These are phyloP conservation scores for Aradus depressus DNA, from an alignment of 2,888 invertebrate species.

Conservation along the genomic window DNA sequence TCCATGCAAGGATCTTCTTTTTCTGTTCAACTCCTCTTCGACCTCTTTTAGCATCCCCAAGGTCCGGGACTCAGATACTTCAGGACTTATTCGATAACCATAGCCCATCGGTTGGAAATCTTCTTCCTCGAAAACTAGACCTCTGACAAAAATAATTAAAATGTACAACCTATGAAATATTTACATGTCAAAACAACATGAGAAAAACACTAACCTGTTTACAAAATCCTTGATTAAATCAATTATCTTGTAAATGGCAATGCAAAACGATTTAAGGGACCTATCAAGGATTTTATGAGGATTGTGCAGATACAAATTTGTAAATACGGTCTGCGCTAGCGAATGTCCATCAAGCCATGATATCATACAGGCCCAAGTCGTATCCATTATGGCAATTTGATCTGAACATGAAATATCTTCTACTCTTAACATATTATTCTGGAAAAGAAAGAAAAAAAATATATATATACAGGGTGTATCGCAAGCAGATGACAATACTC, in stretches of 20 bases:
- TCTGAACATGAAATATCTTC: conserved; percentile 64
- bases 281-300: conserved; percentile 75
- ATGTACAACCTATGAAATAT: conserved; percentile 11
- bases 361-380: conserved; percentile 83
- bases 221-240: conserved; percentile 82
- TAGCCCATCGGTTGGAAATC: conserved; percentile 91
- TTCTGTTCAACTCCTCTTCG: conserved; percentile 77
- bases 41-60: conserved; percentile 75
- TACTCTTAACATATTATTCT: conserved; percentile 67
- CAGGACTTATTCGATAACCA: conserved; percentile 71
- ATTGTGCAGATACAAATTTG: conserved; percentile 87
- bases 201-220: conserved; percentile 51
- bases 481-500: too few species aligned
- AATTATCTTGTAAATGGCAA: conserved; percentile 76
- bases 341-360: conserved; percentile 97
- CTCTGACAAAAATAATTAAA: conserved; percentile 39
- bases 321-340: conserved; percentile 92
- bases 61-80: conserved; percentile 69
- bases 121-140: conserved; percentile 86
- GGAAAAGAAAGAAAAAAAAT: conserved; percentile 34
- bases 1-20: conserved; percentile 44
- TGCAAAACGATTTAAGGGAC: conserved; percentile 72
- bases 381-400: conserved; percentile 87
- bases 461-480: too few species aligned
- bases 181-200: conserved; percentile 18